phyloP scores from a whole-genome alignment of 2,113 vertebrate species.

The Chloropsis hardwickii region DNA sequence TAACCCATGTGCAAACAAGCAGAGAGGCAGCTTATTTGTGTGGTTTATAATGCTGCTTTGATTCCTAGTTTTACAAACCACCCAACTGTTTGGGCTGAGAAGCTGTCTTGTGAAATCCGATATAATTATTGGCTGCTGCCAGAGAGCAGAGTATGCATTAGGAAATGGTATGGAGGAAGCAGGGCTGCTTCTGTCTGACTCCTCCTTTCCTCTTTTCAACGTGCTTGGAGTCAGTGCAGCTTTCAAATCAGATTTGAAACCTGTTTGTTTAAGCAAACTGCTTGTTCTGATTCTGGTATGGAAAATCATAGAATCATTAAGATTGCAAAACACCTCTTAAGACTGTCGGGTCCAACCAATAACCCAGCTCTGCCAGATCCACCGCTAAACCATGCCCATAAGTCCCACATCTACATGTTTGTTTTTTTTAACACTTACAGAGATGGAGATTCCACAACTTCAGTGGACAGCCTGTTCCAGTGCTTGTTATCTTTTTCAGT shows the following conservation, averaged over 20 bases:
- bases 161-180: neutral
- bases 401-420: rapidly evolving
- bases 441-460: too few species aligned
- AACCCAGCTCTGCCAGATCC: neutral
- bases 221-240: rapidly evolving
- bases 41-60: neutral
- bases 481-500: neutral
- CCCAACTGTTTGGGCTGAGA: neutral
- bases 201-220: rapidly evolving
- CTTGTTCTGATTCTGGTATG: neutral
- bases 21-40: neutral
- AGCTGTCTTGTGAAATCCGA: rapidly evolving
- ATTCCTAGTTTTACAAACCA: neutral
- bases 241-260: neutral
- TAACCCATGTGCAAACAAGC: neutral
- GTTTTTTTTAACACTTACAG: neutral
- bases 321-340: neutral
- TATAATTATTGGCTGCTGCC: neutral
- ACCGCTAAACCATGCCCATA: neutral
- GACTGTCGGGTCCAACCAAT: rapidly evolving
- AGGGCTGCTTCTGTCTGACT: neutral
- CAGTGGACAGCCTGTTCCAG: neutral
- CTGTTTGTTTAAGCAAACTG: neutral
- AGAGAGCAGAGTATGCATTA: neutral
- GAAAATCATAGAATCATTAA: neutral